Evolutionary conservation across 2,113 vertebrate species (phyloP).

Genomic region (Psittacula cyanocephala): DNA sequence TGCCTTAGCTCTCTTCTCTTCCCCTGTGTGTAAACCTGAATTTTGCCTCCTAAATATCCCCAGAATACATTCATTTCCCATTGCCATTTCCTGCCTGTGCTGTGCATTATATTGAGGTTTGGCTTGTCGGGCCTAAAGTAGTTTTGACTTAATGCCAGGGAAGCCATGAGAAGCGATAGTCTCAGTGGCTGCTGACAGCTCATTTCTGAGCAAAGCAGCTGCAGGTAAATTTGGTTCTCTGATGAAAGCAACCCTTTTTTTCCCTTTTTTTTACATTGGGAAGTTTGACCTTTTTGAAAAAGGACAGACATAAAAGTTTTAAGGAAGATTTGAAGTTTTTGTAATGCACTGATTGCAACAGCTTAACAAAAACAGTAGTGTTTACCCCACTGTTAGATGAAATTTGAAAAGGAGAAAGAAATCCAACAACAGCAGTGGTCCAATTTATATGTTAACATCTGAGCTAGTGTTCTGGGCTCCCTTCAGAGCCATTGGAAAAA

Average conservation of each 20-base stretch:
- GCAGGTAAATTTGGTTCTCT: constrained; percentile 16
- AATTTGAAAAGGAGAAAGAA: not conserved
- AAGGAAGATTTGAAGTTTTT: not conserved
- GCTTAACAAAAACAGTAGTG: not conserved
- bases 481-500: not conserved
- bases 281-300: not conserved
- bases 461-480: not conserved
- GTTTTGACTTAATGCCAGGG: constrained; percentile 32
- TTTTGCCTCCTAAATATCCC: not conserved
- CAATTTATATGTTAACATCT: not conserved
- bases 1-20: not conserved
- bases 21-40: not conserved
- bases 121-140: not conserved
- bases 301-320: not conserved
- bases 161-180: not conserved
- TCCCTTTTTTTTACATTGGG: too few species aligned
- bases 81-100: constrained; percentile 20
- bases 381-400: not conserved
- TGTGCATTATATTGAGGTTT: not conserved
- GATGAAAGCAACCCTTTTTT: not conserved
- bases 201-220: not conserved
- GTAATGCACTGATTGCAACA: not conserved
- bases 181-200: constrained; percentile 21
- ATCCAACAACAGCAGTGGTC: not conserved
- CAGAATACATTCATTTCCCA: not conserved